These are phyloP conservation scores for Drosophila lowei DNA, from an alignment of 1,140 invertebrate genomes.

Conservation along the genomic window DNA sequence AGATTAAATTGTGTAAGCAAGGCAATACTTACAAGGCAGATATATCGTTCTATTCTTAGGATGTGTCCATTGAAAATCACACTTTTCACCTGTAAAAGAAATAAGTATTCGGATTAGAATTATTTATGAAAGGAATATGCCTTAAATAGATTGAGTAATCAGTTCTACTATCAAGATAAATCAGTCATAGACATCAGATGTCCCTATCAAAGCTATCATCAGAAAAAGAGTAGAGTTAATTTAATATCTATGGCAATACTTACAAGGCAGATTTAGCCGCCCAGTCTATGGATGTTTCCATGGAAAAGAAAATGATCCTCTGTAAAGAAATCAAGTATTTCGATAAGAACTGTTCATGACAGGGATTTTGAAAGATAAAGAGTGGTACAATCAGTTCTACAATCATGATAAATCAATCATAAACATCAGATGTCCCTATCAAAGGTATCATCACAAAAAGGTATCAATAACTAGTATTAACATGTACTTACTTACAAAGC, in stretches of 20 bases:
- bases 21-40: neutral
- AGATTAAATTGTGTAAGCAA: neutral
- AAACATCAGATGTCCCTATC: conserved; percentile 54
- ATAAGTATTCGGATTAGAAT: neutral
- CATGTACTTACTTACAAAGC: too few species aligned
- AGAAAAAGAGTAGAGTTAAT: neutral
- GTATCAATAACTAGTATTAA: too few species aligned
- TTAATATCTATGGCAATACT: too few species aligned
- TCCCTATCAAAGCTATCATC: conserved; percentile 49
- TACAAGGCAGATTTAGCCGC: too few species aligned
- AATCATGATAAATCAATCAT: conserved; percentile 55
- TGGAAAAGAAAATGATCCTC: neutral
- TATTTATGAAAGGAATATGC: neutral
- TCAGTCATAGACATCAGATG: conserved; percentile 46
- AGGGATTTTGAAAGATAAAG: neutral
- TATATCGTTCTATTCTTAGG: too few species aligned
- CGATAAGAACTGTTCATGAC: neutral
- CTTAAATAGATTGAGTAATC: neutral
- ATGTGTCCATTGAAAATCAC: neutral
- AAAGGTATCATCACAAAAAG: too few species aligned
- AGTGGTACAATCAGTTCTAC: conserved; percentile 32
- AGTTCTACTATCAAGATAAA: conserved; percentile 50
- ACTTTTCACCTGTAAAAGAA: neutral
- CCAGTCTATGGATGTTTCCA: neutral
- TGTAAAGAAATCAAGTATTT: neutral